Percentiles rank a stretch among this genome's conserved stretches.
Conservation (phyloP, 1,140 invertebrate genomes). For the Adelges cooleyi region DNA sequence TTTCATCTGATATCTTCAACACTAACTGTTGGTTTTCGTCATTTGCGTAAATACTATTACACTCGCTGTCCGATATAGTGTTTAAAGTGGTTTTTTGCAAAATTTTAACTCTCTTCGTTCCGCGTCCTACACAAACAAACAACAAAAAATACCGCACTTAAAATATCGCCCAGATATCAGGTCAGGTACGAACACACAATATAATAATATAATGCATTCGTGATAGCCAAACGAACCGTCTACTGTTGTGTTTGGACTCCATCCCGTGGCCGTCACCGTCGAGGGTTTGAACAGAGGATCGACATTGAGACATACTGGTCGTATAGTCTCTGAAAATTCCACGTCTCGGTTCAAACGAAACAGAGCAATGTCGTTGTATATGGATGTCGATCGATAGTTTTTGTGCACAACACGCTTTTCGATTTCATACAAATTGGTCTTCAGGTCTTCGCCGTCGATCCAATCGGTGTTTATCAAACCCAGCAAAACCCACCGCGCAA, state of each 20-base stretch:
- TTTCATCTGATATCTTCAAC: no score
- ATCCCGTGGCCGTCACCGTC: slow-evolving; percentile 41
- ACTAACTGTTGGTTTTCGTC: no score
- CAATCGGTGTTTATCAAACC: slow-evolving; percentile 34
- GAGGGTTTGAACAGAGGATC: neutral
- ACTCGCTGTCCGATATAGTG: no score
- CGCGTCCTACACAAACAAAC: no score
- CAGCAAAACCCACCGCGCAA: slow-evolving; percentile 32
- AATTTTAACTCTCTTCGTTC: no score
- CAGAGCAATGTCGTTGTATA: slow-evolving; percentile 53
- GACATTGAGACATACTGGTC: slow-evolving; percentile 40
- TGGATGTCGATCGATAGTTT: slow-evolving; percentile 36
- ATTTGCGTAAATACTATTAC: no score
- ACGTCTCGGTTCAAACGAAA: slow-evolving; percentile 40
- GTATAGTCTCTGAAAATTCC: slow-evolving; percentile 36
- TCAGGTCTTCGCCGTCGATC: slow-evolving; percentile 32
- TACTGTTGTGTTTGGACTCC: slow-evolving; percentile 36
- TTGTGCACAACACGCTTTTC: slow-evolving; percentile 38
- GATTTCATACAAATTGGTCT: slow-evolving; percentile 28
- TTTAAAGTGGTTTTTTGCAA: no score
- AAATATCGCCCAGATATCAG: no score
- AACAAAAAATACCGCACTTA: no score
- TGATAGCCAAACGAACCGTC: no score
- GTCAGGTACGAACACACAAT: no score
- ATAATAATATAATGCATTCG: no score